Base-by-base conservation (phyloP, 1,140 invertebrate genomes). In the Zophobas morio region DNA sequence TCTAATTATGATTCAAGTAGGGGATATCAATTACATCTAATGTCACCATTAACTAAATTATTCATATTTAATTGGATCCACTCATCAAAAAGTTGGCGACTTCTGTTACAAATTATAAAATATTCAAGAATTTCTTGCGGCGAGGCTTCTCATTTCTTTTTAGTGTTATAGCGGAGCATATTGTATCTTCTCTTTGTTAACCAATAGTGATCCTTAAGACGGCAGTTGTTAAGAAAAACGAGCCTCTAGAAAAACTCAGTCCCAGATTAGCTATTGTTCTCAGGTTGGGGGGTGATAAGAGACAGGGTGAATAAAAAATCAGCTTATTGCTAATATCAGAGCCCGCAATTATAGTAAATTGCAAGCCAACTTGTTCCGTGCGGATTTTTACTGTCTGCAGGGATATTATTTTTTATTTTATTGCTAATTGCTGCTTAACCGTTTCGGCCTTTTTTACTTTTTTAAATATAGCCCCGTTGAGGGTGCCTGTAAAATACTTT, bases 291-390 rank as follows among this genome's bases (percentile, higher is more conserved):
- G 79, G 82, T 82, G 83, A 86, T 84, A 86, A 84, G 82, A 84
- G 80, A 78, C 81, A 79, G 84, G 84, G 85, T 86, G 85, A 86
- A 86, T 86, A 86, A 86, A 86, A 86, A 86, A 86, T 86, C 84
- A 85, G 85, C 85, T 85, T 85, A 85, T 85, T 86, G 84, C 85
- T 85, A 86, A 85, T 85, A 86, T 86, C 83, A 78, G 80, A 60
- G 73, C 71, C 82, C 82, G 83, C 85, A 86, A 86, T 86, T 86
- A 86, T 84, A 82, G 80, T 81, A 82, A 84, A 81, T 81, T 81
- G 81, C 81, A 37, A 75, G 5, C 74, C 73, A 36, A 63, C 47
- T 70, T 66, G 74, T 71, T 72, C 57, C 51, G 66, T 74, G 81
- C 81, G 80, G 81, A 82, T 83, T 83, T 81, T 80, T 83, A 76